Percentiles rank a stretch among this genome's conserved stretches.
Evolutionary conservation across 2,113 vertebrate species (phyloP).

Genomic region (Seriola quinqueradiata): DNA sequence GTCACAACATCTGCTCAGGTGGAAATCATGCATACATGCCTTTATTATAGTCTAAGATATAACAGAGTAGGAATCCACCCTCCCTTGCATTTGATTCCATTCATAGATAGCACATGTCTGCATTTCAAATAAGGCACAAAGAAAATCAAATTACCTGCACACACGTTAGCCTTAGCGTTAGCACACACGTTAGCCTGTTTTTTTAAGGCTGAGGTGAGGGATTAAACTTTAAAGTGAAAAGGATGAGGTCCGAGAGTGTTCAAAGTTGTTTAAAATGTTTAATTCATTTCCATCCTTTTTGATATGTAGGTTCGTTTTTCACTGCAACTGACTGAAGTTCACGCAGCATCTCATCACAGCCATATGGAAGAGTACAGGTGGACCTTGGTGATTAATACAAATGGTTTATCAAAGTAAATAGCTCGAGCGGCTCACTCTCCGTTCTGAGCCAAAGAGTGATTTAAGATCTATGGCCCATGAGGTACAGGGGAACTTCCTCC

Average conservation of each 20-base stretch:
- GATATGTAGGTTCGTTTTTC: constrained; percentile 14
- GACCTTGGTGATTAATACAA: constrained; percentile 68
- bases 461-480: constrained; percentile 72
- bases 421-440: constrained; percentile 42
- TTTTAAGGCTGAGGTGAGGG: constrained; percentile 20
- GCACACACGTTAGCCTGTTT: constrained; percentile 1
- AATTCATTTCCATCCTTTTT: constrained; percentile 14
- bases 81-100: neutral
- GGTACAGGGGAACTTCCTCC: constrained; percentile 70
- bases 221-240: constrained; percentile 35
- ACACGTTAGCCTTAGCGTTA: neutral
- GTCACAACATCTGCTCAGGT: neutral
- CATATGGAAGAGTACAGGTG: constrained; percentile 55
- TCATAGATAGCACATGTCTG: neutral
- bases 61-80: neutral
- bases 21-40: neutral
- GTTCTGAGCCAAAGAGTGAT: constrained; percentile 68
- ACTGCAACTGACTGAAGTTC: constrained; percentile 19
- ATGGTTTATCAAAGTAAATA: constrained; percentile 74
- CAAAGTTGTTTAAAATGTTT: constrained; percentile 15
- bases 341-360: neutral
- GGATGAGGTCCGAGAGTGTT: constrained; percentile 3
- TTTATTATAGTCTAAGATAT: neutral
- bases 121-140: constrained; percentile 33
- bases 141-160: constrained; percentile 25